Conservation (phyloP, 2,113 vertebrate species). For the Ammodytes marinus region DNA sequence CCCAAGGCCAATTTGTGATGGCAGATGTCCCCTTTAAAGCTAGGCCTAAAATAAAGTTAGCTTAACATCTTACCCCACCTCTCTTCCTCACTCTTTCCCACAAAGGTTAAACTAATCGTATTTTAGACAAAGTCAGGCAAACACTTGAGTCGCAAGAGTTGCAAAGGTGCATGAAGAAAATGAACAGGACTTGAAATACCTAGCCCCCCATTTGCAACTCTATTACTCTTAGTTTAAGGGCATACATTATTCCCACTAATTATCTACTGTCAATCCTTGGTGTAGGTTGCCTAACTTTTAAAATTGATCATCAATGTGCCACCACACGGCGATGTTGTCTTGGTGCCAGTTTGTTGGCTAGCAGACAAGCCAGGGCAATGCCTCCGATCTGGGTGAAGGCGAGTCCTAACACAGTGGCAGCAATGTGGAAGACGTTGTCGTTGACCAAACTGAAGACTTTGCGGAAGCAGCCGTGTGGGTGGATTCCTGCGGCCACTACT, state of each 20-base stretch:
- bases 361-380: constrained; percentile 86
- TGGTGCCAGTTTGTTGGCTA: constrained; percentile 84
- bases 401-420: constrained; percentile 87
- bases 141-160: not conserved
- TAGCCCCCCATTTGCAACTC: not conserved
- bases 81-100: not conserved
- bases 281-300: not conserved
- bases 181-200: not conserved
- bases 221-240: not conserved
- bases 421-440: constrained; percentile 89
- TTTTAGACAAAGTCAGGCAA: constrained; percentile 16
- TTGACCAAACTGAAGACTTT: constrained; percentile 88
- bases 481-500: constrained; percentile 72
- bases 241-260: not conserved
- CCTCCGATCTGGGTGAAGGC: constrained; percentile 87
- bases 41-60: not conserved
- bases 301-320: constrained; percentile 48
- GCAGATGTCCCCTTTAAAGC: not conserved
- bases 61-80: not conserved
- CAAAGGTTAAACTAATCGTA: not conserved
- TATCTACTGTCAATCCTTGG: constrained; percentile 3
- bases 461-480: constrained; percentile 87
- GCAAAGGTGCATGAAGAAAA: not conserved
- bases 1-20: not conserved
- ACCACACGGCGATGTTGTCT: constrained; percentile 70